A percentile compares a stretch with the other conserved stretches of the same genome.
Conservation (phyloP, 2,888 invertebrate genomes). For the Amphipyra tragopoginis region DNA sequence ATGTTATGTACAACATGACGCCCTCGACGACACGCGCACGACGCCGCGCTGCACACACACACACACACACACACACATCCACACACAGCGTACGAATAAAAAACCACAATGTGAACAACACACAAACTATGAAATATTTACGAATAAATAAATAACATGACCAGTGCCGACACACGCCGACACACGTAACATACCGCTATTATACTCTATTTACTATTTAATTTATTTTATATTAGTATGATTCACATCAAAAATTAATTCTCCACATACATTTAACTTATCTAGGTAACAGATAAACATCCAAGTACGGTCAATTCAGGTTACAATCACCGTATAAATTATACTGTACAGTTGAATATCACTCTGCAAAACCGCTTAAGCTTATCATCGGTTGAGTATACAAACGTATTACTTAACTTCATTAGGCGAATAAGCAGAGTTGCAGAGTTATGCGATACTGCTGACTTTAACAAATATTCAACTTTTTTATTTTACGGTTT, state of each 20-base stretch:
- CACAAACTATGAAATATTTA: slow-evolving; percentile 65
- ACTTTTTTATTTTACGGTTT: slow-evolving; percentile 12
- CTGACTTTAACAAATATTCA: slow-evolving; percentile 16
- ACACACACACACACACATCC: slow-evolving; percentile 33
- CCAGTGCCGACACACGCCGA: slow-evolving; percentile 39
- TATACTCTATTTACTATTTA: slow-evolving; percentile 60
- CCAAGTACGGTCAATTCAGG: slow-evolving; percentile 9
- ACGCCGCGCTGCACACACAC: slow-evolving; percentile 8
- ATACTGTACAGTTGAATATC: slow-evolving; percentile 18
- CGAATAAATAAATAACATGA: slow-evolving; percentile 61
- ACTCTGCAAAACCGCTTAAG: slow-evolving; percentile 23
- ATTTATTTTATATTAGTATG: slow-evolving; percentile 69
- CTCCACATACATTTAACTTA: slow-evolving; percentile 73
- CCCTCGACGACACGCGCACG: slow-evolving; percentile 11
- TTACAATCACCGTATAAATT: slow-evolving; percentile 29
- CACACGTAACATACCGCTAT: slow-evolving; percentile 51
- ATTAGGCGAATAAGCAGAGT: slow-evolving; percentile 40
- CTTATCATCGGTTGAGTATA: too few species aligned
- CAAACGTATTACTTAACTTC: slow-evolving; percentile 29
- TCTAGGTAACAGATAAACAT: slow-evolving; percentile 68
- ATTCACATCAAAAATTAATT: slow-evolving; percentile 76
- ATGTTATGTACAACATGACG: background rate
- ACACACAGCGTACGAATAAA: slow-evolving; percentile 59
- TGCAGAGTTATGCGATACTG: slow-evolving; percentile 36
- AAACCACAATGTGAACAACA: slow-evolving; percentile 66